These are phyloP conservation scores for Arvicanthis niloticus DNA, from an alignment of 2,113 vertebrate genomes.

Conservation along the genomic window DNA sequence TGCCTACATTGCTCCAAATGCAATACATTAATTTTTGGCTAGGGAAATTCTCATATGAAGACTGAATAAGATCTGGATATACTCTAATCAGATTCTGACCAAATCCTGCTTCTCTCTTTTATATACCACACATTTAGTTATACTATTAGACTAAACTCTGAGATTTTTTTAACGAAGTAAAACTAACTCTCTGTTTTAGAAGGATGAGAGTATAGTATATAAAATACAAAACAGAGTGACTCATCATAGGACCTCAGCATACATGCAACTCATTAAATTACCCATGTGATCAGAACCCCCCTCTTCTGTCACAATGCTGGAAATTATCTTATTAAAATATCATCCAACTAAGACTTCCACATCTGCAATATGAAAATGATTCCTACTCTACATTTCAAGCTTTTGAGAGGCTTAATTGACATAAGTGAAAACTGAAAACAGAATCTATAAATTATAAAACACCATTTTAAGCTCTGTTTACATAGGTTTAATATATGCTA, in stretches of 20 bases:
- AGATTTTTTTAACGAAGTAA: background rate
- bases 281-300: background rate
- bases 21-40: background rate
- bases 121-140: background rate
- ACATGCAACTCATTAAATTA: background rate
- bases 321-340: background rate
- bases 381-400: background rate
- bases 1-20: background rate
- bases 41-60: background rate
- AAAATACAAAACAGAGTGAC: background rate
- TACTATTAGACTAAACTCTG: background rate
- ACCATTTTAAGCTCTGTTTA: background rate
- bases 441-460: background rate
- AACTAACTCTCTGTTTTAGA: background rate
- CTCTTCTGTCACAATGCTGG: background rate
- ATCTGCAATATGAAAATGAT: background rate
- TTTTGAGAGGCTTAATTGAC: slow-evolving; percentile 7
- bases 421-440: background rate
- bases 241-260: background rate
- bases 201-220: background rate
- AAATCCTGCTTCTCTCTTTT: background rate
- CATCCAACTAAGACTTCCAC: background rate
- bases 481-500: background rate
- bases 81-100: background rate
- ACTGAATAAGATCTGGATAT: background rate